These are phyloP conservation scores for Pollenia labialis DNA, from an alignment of 2,888 invertebrate species.

Conservation along the genomic window DNA sequence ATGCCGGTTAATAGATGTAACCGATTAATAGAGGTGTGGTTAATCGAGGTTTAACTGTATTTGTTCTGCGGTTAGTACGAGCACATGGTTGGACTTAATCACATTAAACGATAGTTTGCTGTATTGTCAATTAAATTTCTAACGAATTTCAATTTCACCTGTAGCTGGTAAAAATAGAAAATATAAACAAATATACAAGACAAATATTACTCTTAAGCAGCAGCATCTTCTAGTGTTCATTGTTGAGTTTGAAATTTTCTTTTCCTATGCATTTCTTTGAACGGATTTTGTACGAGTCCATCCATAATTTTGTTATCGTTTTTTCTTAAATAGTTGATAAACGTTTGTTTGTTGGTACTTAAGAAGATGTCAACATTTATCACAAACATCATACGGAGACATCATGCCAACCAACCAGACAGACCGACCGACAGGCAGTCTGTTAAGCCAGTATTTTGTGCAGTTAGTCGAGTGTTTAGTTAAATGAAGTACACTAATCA, in stretches of 20 bases:
- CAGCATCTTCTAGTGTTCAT: conserved; percentile 49
- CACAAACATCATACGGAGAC: conserved; percentile 52
- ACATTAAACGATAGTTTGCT: not conserved
- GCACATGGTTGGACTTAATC: not conserved
- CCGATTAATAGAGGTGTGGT: too few relatives aligned
- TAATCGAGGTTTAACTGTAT: too few relatives aligned
- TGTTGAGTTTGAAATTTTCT: conserved; percentile 14
- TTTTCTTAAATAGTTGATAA: conserved; percentile 27
- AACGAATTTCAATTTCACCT: conserved; percentile 68
- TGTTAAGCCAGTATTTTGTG: conserved; percentile 19
- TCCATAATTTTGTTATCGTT: too few relatives aligned
- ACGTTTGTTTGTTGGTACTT: conserved; percentile 55
- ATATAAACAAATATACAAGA: conserved; percentile 20
- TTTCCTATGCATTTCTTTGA: conserved; percentile 11
- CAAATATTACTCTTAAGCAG: conserved; percentile 32
- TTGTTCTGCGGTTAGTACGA: not conserved
- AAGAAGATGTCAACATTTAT: conserved; percentile 68
- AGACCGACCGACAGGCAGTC: conserved; percentile 23
- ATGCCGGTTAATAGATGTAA: too few relatives aligned
- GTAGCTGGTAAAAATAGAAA: conserved; percentile 45
- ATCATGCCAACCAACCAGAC: not conserved
- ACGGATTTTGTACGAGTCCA: conserved; percentile 8
- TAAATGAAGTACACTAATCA: conserved; percentile 54
- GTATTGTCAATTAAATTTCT: conserved; percentile 67
- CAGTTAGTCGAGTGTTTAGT: conserved; percentile 52